Evolutionary conservation across 2,888 invertebrate genomes (phyloP).

Genomic region (Lasioglossum leucozonium): DNA sequence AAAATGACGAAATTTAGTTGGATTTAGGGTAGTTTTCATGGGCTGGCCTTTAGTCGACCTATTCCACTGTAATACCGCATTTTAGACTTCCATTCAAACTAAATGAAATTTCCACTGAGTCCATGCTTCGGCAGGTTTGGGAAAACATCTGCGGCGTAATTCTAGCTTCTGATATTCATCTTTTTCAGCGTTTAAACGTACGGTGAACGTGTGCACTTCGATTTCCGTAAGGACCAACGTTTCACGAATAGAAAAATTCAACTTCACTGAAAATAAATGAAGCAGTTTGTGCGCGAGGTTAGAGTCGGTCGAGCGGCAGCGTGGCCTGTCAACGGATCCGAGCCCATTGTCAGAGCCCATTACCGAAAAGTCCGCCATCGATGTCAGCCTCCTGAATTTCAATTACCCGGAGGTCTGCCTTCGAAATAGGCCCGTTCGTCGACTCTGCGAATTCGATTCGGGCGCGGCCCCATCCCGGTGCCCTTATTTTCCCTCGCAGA

Average conservation of each 20-base stretch:
- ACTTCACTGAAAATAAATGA: background rate
- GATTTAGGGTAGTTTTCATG: too few relatives aligned
- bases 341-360: background rate
- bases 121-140: too few relatives aligned
- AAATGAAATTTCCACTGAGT: too few relatives aligned
- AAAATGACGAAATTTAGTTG: too few relatives aligned
- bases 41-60: too few relatives aligned
- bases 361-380: slow-evolving; percentile 31
- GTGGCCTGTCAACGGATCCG: background rate
- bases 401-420: slow-evolving; percentile 47
- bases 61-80: too few relatives aligned
- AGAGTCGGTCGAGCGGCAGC: background rate
- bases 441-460: slow-evolving; percentile 57
- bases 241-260: background rate
- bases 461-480: slow-evolving; percentile 43
- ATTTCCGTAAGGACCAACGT: too few relatives aligned
- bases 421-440: slow-evolving; percentile 44
- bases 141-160: too few relatives aligned
- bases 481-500: slow-evolving; percentile 48
- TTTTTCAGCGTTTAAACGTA: too few relatives aligned
- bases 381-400: slow-evolving; percentile 56
- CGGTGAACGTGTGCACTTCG: too few relatives aligned
- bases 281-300: background rate
- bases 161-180: too few relatives aligned
- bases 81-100: too few relatives aligned